Conservation (phyloP, 2,888 invertebrate genomes). For the Quadroppia sp. region DNA sequence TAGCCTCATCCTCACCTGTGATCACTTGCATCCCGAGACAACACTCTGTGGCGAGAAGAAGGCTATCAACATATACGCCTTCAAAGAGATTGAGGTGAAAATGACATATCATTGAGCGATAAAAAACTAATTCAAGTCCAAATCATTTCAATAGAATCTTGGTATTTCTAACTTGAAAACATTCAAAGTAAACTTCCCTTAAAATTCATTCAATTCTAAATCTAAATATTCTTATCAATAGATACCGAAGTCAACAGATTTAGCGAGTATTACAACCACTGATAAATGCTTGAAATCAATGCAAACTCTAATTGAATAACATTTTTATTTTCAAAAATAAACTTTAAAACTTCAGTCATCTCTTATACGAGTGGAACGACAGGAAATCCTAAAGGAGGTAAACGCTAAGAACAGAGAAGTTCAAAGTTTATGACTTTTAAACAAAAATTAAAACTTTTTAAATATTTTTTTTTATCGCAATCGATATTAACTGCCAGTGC, state of each 20-base stretch:
- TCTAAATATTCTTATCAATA: neutral
- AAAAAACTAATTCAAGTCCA: neutral
- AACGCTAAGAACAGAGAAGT: neutral
- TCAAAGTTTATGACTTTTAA: conserved; percentile 5
- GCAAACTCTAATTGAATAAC: neutral
- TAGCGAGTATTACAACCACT: conserved; percentile 32
- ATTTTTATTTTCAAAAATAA: neutral
- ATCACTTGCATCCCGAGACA: conserved; percentile 39
- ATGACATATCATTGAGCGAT: neutral
- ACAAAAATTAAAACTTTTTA: neutral
- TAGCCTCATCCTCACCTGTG: conserved; percentile 33
- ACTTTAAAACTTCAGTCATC: conserved; percentile 32
- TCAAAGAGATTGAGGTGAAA: conserved; percentile 41
- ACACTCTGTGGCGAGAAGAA: neutral
- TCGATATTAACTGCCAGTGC: neutral
- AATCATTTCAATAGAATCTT: conserved; percentile 1
- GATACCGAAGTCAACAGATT: conserved; percentile 38
- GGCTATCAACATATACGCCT: conserved; percentile 36
- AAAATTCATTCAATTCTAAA: neutral
- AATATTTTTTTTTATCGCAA: neutral
- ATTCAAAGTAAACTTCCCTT: neutral
- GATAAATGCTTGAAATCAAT: neutral
- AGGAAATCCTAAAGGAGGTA: conserved; percentile 40
- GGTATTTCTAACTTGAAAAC: conserved; percentile 10
- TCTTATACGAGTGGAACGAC: conserved; percentile 41